Evolutionary conservation across 2,888 invertebrate species (phyloP).

Genomic region (Eulithis prunata): DNA sequence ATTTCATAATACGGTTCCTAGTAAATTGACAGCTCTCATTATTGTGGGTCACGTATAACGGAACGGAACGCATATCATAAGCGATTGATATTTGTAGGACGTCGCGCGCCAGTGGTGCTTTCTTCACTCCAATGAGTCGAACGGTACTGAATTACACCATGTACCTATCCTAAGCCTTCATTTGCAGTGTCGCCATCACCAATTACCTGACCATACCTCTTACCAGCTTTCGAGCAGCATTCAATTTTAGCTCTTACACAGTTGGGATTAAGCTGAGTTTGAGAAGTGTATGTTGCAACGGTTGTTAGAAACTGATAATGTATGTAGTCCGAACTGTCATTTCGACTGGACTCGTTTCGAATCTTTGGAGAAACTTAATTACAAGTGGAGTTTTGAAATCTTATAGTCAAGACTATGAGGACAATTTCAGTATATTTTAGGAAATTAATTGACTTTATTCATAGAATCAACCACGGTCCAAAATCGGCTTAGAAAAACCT

Average conservation of each 20-base stretch:
- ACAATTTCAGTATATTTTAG: background rate
- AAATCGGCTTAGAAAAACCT: too few species aligned
- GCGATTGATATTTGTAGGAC: conserved; percentile 79
- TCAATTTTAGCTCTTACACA: conserved; percentile 31
- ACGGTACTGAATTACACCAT: conserved; percentile 79
- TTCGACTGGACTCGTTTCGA: conserved; percentile 55
- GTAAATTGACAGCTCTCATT: conserved; percentile 49
- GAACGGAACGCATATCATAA: conserved; percentile 71
- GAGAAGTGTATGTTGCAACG: conserved; percentile 43
- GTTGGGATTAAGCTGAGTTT: conserved; percentile 22
- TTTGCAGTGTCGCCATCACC: conserved; percentile 76
- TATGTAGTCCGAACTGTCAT: conserved; percentile 55
- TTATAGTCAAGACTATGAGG: background rate
- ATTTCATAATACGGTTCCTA: too few species aligned
- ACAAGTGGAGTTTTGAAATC: conserved; percentile 12
- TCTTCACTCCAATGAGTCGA: conserved; percentile 79
- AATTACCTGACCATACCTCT: conserved; percentile 58
- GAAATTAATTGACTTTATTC: background rate
- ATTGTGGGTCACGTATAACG: conserved; percentile 52
- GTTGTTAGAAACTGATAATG: conserved; percentile 71
- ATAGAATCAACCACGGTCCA: too few species aligned
- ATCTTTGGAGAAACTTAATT: conserved; percentile 68
- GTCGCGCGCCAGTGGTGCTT: conserved; percentile 76
- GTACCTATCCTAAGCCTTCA: conserved; percentile 74
- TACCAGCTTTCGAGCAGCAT: conserved; percentile 35